phyloP scores from a whole-genome alignment of 2,888 invertebrate genomes.

The Eledona agricola region DNA sequence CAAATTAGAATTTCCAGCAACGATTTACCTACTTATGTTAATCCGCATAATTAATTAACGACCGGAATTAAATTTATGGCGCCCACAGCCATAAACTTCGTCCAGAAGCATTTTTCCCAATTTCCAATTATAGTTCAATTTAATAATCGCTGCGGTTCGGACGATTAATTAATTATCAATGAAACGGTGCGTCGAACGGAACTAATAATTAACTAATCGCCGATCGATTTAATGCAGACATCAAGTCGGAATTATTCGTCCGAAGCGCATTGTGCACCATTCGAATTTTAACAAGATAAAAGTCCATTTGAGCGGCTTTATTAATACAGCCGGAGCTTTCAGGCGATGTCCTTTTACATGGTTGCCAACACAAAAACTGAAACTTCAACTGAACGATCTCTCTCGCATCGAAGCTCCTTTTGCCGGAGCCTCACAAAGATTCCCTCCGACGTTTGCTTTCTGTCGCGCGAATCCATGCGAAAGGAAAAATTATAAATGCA shows the following conservation, averaged over 20 bases:
- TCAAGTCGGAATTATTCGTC: not conserved
- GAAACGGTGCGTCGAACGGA: slow-evolving; percentile 25
- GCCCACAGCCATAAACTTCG: slow-evolving; percentile 9
- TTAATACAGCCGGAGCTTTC: slow-evolving; percentile 57
- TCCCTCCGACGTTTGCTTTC: slow-evolving; percentile 43
- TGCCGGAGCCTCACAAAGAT: slow-evolving; percentile 43
- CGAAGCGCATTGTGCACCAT: slow-evolving; percentile 41
- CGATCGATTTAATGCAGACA: slow-evolving; percentile 23
- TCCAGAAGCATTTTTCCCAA: slow-evolving; percentile 7
- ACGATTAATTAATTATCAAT: slow-evolving; percentile 13
- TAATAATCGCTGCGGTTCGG: slow-evolving; percentile 1
- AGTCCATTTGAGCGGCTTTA: slow-evolving; percentile 54
- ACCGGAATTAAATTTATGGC: slow-evolving; percentile 26
- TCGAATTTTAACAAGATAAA: slow-evolving; percentile 56
- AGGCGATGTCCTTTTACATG: slow-evolving; percentile 55
- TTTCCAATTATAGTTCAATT: slow-evolving; percentile 15
- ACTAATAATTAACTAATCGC: slow-evolving; percentile 26
- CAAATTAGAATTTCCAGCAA: slow-evolving; percentile 25
- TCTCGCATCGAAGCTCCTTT: slow-evolving; percentile 48
- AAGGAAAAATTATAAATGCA: slow-evolving; percentile 54
- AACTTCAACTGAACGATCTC: slow-evolving; percentile 47
- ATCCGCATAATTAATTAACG: slow-evolving; percentile 29
- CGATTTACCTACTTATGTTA: slow-evolving; percentile 35
- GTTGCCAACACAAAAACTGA: slow-evolving; percentile 48
- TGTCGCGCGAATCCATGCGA: slow-evolving; percentile 49